These are phyloP conservation scores for Neodiprion pinetum DNA, from an alignment of 1,140 invertebrate species.

Conservation along the genomic window DNA sequence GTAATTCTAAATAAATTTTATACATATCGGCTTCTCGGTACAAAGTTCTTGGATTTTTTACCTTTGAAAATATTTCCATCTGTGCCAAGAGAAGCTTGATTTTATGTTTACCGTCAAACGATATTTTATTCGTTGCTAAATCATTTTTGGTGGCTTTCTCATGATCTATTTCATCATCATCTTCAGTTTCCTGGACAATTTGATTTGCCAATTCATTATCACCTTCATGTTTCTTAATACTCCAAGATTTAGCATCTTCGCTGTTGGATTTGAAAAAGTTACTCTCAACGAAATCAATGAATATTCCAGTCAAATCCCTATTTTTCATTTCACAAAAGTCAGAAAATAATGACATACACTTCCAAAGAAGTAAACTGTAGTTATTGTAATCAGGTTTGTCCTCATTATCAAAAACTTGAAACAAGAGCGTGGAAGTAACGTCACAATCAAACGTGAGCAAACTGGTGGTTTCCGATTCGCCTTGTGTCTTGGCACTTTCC, in stretches of 20 bases:
- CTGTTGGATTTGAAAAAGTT: conserved; percentile 61
- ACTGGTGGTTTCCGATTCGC: conserved; percentile 35
- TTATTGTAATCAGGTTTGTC: conserved; percentile 75
- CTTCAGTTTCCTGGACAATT: conserved; percentile 25
- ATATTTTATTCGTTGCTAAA: conserved; percentile 27
- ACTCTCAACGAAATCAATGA: conserved; percentile 79
- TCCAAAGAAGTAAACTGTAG: conserved; percentile 82
- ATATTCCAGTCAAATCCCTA: conserved; percentile 76
- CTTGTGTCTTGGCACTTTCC: conserved; percentile 48
- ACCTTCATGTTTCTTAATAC: conserved; percentile 53
- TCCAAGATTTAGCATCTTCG: conserved; percentile 58
- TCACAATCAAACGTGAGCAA: conserved; percentile 38
- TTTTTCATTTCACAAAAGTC: conserved; percentile 80
- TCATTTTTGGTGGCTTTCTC: conserved; percentile 37
- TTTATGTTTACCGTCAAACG: conserved; percentile 56
- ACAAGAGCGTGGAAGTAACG: conserved; percentile 36
- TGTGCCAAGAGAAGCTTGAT: conserved; percentile 75
- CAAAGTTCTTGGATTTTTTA: conserved; percentile 82
- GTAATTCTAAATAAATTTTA: conserved; percentile 78
- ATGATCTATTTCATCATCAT: conserved; percentile 39
- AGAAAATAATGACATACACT: conserved; percentile 76
- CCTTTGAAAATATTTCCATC: conserved; percentile 78
- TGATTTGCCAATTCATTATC: conserved; percentile 25
- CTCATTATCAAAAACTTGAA: conserved; percentile 44
- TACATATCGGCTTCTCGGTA: conserved; percentile 77